phyloP scores from a whole-genome alignment of 2,888 invertebrate genomes.

The Lysandra coridon region DNA sequence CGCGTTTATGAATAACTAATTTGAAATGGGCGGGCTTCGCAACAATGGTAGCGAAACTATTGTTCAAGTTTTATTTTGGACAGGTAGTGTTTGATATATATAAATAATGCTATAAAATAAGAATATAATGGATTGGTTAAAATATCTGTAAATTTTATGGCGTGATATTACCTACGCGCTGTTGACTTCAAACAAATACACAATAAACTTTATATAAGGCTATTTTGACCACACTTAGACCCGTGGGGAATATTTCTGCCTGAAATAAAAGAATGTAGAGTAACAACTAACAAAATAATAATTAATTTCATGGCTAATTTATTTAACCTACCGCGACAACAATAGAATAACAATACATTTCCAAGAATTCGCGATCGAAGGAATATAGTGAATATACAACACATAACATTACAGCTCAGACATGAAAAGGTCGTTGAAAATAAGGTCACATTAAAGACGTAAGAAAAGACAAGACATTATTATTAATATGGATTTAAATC shows the following conservation, averaged over 20 bases:
- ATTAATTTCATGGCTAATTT: too few relatives aligned
- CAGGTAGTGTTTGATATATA: not conserved
- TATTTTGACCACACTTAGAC: not conserved
- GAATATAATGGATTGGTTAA: not conserved
- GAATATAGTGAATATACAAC: not conserved
- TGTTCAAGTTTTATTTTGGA: not conserved
- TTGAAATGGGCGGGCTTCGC: constrained; percentile 13
- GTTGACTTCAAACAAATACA: not conserved
- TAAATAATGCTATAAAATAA: not conserved
- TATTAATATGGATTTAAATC: not conserved
- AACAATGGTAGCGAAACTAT: constrained; percentile 15
- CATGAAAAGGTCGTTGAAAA: too few relatives aligned
- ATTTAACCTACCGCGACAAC: too few relatives aligned
- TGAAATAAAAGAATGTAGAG: too few relatives aligned
- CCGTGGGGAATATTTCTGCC: not conserved
- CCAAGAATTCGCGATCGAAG: too few relatives aligned
- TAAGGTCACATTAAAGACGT: not conserved
- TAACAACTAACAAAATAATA: too few relatives aligned
- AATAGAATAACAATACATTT: too few relatives aligned
- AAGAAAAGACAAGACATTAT: not conserved
- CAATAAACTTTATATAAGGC: not conserved
- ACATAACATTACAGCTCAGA: too few relatives aligned
- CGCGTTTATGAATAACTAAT: constrained; percentile 14
- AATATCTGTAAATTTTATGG: too few relatives aligned
- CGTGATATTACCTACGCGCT: not conserved